These are phyloP conservation scores for Eurytoma californica DNA, from an alignment of 2,888 invertebrate species.

Conservation along the genomic window DNA sequence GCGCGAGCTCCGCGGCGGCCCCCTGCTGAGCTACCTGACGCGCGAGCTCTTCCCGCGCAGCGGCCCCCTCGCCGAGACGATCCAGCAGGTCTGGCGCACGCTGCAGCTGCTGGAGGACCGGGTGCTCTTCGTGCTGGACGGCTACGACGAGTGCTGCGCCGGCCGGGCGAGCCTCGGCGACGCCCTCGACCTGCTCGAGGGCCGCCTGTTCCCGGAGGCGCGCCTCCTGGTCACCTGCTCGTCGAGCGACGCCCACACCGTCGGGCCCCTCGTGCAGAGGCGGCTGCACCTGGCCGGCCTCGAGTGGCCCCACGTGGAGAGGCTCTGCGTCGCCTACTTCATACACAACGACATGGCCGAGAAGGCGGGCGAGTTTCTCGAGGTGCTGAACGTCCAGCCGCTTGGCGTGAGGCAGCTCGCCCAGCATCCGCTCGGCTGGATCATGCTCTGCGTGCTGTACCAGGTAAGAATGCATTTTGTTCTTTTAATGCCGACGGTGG, in stretches of 20 bases:
- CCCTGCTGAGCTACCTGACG: constrained; percentile 65
- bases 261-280: constrained; percentile 75
- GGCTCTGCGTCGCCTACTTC: constrained; percentile 76
- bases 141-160: constrained; percentile 76
- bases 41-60: constrained; percentile 74
- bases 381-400: constrained; percentile 73
- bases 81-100: constrained; percentile 75
- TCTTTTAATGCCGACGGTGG: no score
- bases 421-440: constrained; percentile 77
- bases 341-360: constrained; percentile 74
- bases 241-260: constrained; percentile 71
- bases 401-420: constrained; percentile 73
- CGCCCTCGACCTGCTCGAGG: constrained; percentile 77
- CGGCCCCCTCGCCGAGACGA: constrained; percentile 67
- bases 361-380: constrained; percentile 71
- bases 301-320: constrained; percentile 76
- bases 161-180: constrained; percentile 75
- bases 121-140: constrained; percentile 77
- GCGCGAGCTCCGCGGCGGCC: constrained; percentile 76
- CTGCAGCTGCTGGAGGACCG: constrained; percentile 75
- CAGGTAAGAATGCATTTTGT: constrained; percentile 67
- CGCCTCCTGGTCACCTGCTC: constrained; percentile 77
- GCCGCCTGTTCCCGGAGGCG: constrained; percentile 77
- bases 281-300: constrained; percentile 76
- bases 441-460: constrained; percentile 77